Base-by-base conservation (phyloP, 2,888 invertebrate species). In the Pseudanteris insignis region DNA sequence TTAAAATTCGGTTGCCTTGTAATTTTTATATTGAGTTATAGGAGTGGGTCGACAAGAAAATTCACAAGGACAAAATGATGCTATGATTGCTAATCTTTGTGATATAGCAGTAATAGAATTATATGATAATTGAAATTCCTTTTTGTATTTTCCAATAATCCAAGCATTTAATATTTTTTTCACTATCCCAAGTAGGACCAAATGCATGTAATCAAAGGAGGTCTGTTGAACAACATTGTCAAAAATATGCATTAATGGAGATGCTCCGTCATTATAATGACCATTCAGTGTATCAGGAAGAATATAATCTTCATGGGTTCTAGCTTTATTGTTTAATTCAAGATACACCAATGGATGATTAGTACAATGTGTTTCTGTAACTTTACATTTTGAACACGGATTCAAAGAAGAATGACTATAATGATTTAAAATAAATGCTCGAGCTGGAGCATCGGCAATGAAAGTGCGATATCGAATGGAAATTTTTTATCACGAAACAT, bases 181-280 rank as follows among this genome's bases (percentile, higher is more conserved):
- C 33, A 38, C 32, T 10, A 53, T 29, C 8, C 53, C 44, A 7
- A 53, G 28, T 8, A 43, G 9, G 1, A 44, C 13, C n/a, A 44
- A n/a, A 11, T 55, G 54, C 47, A 41, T 55, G 7, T 55, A 57
- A 6, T 47, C 57, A 14, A 57, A 57, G n/a, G 41, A 34, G 2
- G 30, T 57, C 11, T 48, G 30, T 5, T 14, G 28, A 6, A 37
- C 41, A n/a, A 57, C 10, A 21, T 48, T 37, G 3, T 41, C 25
- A 13, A 34, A 41, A 29, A 57, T 21, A 1, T 47, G 25, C 2
- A 12, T 12, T n/a, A 41, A 15, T 7, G 47, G 41, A 8, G 30
- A 21, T n/a, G 9, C 13, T 1, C 57, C 34, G 1, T 33, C 8
- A 15, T 57, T 47, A 10, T 41, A 57, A 9, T 57, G 57, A 3